Percentiles rank a stretch among this genome's conserved stretches.
Conservation (phyloP, 1,140 invertebrate species). For the Microvelia longipes region DNA sequence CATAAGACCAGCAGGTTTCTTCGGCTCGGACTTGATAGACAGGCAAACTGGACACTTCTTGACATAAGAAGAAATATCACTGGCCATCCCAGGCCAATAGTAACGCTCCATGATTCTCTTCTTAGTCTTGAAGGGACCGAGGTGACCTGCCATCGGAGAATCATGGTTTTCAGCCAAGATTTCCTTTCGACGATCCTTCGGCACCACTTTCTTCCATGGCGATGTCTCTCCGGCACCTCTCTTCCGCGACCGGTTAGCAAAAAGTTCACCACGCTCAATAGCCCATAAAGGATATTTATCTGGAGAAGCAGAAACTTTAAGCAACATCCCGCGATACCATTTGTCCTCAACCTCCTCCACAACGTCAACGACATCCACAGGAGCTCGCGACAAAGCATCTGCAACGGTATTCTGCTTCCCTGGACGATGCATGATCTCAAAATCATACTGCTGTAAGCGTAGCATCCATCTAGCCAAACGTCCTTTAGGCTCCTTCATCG, state of each 20-base stretch:
- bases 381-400: constrained; percentile 7
- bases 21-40: too few relatives aligned
- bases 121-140: constrained; percentile 27
- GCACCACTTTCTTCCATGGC: constrained; percentile 24
- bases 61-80: constrained; percentile 18
- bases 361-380: too few relatives aligned
- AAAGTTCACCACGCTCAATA: background rate
- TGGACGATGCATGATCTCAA: constrained; percentile 16
- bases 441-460: constrained; percentile 25
- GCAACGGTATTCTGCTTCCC: constrained; percentile 14
- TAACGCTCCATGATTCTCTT: constrained; percentile 16
- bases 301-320: background rate
- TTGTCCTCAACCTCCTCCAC: too few relatives aligned
- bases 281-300: background rate
- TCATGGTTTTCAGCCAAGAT: too few relatives aligned
- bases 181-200: constrained; percentile 13
- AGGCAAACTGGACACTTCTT: constrained; percentile 17
- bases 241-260: background rate
- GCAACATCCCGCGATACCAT: constrained; percentile 3
- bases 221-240: background rate
- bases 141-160: too few relatives aligned
- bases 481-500: constrained; percentile 28
- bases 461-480: constrained; percentile 28
- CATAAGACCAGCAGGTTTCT: constrained; percentile 1
- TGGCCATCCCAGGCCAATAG: too few relatives aligned